phyloP scores from a whole-genome alignment of 2,888 invertebrate species.

The Microchrysa polita region DNA sequence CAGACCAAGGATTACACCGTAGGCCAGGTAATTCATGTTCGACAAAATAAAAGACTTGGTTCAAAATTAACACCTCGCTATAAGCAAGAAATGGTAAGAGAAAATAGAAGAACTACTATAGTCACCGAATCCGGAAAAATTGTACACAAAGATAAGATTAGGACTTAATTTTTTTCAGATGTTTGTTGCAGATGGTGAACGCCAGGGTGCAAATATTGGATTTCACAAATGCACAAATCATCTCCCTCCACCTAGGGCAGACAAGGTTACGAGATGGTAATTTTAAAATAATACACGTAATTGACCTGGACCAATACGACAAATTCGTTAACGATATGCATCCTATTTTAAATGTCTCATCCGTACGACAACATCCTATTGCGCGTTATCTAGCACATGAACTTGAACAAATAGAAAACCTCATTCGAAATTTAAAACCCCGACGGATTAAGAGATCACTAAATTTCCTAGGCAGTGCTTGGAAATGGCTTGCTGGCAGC shows the following conservation, averaged over 20 bases:
- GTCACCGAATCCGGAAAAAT: too few species aligned
- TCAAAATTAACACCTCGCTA: too few species aligned
- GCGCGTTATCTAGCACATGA: not conserved
- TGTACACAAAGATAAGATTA: too few species aligned
- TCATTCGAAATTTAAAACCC: conserved; percentile 21
- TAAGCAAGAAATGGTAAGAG: too few species aligned
- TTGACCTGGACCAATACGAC: conserved; percentile 15
- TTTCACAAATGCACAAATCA: too few species aligned
- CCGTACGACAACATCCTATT: not conserved
- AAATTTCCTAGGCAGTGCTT: conserved; percentile 6
- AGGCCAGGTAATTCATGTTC: too few species aligned
- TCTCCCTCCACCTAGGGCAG: not conserved
- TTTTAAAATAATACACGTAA: conserved; percentile 11
- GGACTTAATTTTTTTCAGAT: too few species aligned
- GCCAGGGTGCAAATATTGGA: too few species aligned
- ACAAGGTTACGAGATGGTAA: conserved; percentile 12
- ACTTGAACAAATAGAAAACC: not conserved
- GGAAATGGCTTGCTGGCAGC: conserved; percentile 30
- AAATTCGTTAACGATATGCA: not conserved
- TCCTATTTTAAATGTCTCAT: not conserved
- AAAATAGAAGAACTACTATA: too few species aligned
- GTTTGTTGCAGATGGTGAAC: too few species aligned
- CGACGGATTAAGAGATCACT: conserved; percentile 20
- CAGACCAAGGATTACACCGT: too few species aligned
- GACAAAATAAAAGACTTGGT: too few species aligned